Base-by-base conservation (phyloP, 2,113 vertebrate genomes). In the Ramphastos sulfuratus region DNA sequence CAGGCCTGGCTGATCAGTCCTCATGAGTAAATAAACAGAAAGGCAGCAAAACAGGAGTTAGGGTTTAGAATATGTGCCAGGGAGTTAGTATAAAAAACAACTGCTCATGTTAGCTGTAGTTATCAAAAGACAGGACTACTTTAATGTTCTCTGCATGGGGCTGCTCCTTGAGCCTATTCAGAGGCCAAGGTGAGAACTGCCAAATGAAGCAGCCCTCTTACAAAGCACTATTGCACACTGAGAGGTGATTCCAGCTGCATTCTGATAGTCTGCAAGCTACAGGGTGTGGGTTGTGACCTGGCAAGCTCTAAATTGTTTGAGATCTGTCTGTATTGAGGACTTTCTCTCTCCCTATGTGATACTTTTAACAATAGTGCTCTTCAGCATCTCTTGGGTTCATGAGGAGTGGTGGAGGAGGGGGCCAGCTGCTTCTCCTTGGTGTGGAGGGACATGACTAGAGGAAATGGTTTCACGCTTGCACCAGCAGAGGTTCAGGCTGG, bases 81-180 rank as follows among this genome's bases (percentile, higher is more conserved):
- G 15, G 54, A 91, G 33, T 85, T 73, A 76, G 30, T 58, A 66
- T 82, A 73, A 76, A 93, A 93, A 92, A 59, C 75, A 79, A 52
- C 31, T 87, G 85, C 28, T 69, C 13, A 0, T 48, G 33, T 30
- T 46, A 82, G 50, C 48, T 77, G 14, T 85, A 58, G 67, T 60
- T 87, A 54, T 56, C 67, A 87, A 80, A 90, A 70, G 70, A 67
- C 0, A 0, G 79, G 31, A 52, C 75, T 77, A 12, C 25, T 87
- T 87, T 89, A 63, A 70, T 80, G 78, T 92, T 73, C 94, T 77
- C 84, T 87, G 52, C 81, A n/a, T 85, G 94, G 15, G 28, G 33
- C 52, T 66, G 35, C 64, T 89, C 56, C 72, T 82, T 71, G 78
- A 94, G 71, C 33, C 33, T 87, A 8, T 77, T 83, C 8, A 9